Evolutionary conservation across 1,140 invertebrate genomes (phyloP).

Genomic region (Drosophila melanogaster): Release_6_plus_ISO1_MT NT_033777.3:13988501-13989000

Average conservation of each 20-base stretch:
- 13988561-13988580: constrained; percentile 59
- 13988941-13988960: constrained; percentile 44
- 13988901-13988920: constrained; percentile 63
- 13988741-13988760: constrained; percentile 56
- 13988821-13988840: constrained; percentile 20
- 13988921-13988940: constrained; percentile 54
- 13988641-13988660: constrained; percentile 25
- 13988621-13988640: constrained; percentile 38
- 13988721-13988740: constrained; percentile 6
- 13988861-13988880: constrained; percentile 48
- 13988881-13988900: constrained; percentile 65
- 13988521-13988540: constrained; percentile 64
- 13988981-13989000: constrained; percentile 45
- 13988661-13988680: constrained; percentile 19
- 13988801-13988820: constrained; percentile 1
- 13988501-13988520: constrained; percentile 57
- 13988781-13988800: constrained; percentile 18
- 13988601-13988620: constrained; percentile 7
- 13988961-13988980: constrained; percentile 16
- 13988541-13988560: constrained; percentile 29
- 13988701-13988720: constrained; percentile 42
- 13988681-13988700: constrained; percentile 21
- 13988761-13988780: constrained; percentile 23
- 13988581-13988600: constrained; percentile 6
- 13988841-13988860: constrained; percentile 43